These are phyloP conservation scores for Trissolcus brochymenae DNA, from an alignment of 2,888 invertebrate genomes.

Conservation along the genomic window DNA sequence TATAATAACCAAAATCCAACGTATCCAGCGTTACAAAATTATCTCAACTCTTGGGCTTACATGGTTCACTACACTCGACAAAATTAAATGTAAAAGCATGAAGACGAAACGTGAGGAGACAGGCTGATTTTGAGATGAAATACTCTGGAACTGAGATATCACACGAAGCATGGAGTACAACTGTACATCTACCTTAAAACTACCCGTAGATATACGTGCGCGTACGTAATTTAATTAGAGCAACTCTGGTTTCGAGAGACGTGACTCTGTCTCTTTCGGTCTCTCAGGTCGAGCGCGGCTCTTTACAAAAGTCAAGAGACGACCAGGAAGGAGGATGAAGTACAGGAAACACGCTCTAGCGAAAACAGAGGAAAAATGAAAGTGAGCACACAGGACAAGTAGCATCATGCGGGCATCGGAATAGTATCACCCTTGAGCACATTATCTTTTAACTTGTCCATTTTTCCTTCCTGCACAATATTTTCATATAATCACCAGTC, in stretches of 20 bases:
- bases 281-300: slow-evolving; percentile 64
- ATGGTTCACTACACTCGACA: slow-evolving; percentile 51
- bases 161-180: slow-evolving; percentile 64
- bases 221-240: slow-evolving; percentile 77
- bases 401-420: slow-evolving; percentile 64
- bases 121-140: slow-evolving; percentile 60
- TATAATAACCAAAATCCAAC: slow-evolving; percentile 17
- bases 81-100: slow-evolving; percentile 57
- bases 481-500: too few species aligned
- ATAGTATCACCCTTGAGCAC: slow-evolving; percentile 65
- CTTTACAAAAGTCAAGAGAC: slow-evolving; percentile 64
- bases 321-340: slow-evolving; percentile 38
- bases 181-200: slow-evolving; percentile 66
- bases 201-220: slow-evolving; percentile 74
- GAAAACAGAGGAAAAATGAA: slow-evolving; percentile 55
- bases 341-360: slow-evolving; percentile 29
- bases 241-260: slow-evolving; percentile 74
- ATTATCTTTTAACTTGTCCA: slow-evolving; percentile 55
- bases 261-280: slow-evolving; percentile 73
- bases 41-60: slow-evolving; percentile 52
- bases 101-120: slow-evolving; percentile 57
- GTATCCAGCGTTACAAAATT: slow-evolving; percentile 48
- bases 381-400: slow-evolving; percentile 55
- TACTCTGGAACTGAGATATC: slow-evolving; percentile 66
- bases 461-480: neutral